Evolutionary conservation across 2,888 invertebrate species (phyloP), one percentile per base, ranked within the genome.

Genomic region (Diloba caeruleocephala): DNA sequence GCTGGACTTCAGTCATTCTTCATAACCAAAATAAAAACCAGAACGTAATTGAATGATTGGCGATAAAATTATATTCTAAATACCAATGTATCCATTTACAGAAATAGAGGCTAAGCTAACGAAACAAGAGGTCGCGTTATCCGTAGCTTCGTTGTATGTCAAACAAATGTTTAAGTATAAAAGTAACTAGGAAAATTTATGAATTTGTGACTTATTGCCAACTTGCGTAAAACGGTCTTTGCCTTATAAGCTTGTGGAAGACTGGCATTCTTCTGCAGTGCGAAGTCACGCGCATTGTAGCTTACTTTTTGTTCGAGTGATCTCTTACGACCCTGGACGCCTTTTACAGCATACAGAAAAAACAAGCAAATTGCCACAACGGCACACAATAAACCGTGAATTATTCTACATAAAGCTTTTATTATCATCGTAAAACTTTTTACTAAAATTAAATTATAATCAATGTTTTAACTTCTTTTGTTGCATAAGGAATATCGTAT

Each of bases 401-500:
- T 49, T 55, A 55, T 56, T 55, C 50, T 33, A 56, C 69, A 60
- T 71, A 58, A 64, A 60, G 14, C 26, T 71, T 70, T 70, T 67
- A 71, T 56, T 64, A 51, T 6, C 25, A 32, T 58, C 72, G 43
- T 71, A 51, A 63, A 71, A 41, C 34, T 37, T 55, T 52, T 58
- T 38, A 58, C 36, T 41, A n/a, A 34, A 34, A 25, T 42, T 59
- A 46, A 48, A 54, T 43, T 37, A 57, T 17, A 17, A 17, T 17
- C n/a, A 49, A 51, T 55, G 51, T 38, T 58, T 45, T 34, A 53
- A 53, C 51, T 59, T 52, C 28, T 51, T 56, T 64, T 55, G 53
- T 67, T 60, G 31, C 25, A 37, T 49, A 48, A 29, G 38, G 26
- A 38, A 45, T 4, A 39, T 28, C 28, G 23, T 34, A 37, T 36